Evolutionary conservation across 1,140 invertebrate genomes (phyloP), one percentile per base, ranked within the genome.

Genomic region (Temnothorax longispinosus): DNA sequence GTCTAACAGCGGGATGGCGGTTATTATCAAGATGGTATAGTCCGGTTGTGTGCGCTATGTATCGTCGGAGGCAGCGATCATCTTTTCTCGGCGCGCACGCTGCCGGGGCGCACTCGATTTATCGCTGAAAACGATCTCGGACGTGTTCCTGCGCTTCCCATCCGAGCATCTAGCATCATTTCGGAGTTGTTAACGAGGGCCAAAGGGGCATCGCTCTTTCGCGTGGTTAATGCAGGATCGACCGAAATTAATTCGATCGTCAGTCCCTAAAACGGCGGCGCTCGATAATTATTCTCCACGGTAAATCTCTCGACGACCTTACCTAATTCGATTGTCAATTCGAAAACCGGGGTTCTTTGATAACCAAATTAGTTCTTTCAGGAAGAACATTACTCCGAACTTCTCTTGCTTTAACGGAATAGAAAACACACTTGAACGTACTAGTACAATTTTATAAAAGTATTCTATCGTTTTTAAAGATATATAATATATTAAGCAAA

Each of bases 21-120:
- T 92, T 92, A 91, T 93, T 93, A 93, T 93, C 92, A 92, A 93
- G 92, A 93, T 93, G 78, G 89, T 90, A 87, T 88, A 86, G 77
- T 27, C 52, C 54, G 52, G 35, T 41, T 81, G 65, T 44, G 50
- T 44, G 47, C 18, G n/a, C 50, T 47, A 21, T 69, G 35, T 90
- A 72, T 90, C 78, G 86, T 72, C 8, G 38, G 27, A 71, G 71
- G 21, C 72, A 60, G 35, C 72, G 60, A 77, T 81, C 88, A 90
- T 88, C 87, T 88, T 90, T 90, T 67, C 82, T 62, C 76, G 11
- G 74, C 74, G 44, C 78, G 44, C 78, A 76, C 76, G 77, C 81
- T 50, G 82, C 78, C 35, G 38, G 84, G 85, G 47, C 72, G 89
- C 77, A 64, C 80, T 88, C 89, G 86, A 80, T 87, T 90, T 90